These are phyloP conservation scores for Apomyelois bistriatella DNA, from an alignment of 2,888 invertebrate species.

Conservation along the genomic window DNA sequence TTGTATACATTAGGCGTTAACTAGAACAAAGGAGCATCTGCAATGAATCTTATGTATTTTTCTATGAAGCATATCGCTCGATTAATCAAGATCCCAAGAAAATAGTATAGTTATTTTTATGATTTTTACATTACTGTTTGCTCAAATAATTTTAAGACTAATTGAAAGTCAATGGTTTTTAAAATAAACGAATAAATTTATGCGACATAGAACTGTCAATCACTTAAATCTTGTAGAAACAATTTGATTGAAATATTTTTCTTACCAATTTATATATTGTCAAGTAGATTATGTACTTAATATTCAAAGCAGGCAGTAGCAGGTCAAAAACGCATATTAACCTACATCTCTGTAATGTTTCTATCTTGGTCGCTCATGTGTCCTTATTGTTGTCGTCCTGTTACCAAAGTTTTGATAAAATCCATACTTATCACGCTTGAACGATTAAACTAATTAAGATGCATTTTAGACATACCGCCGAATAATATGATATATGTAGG, in stretches of 20 bases:
- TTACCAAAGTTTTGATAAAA: neutral
- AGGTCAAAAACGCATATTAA: neutral
- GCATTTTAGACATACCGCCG: too few species aligned
- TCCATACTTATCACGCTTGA: too few species aligned
- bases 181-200: too few species aligned
- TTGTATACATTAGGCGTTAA: conserved; percentile 14
- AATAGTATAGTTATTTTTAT: neutral
- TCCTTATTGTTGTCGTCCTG: neutral
- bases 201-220: neutral
- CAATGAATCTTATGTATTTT: conserved; percentile 1
- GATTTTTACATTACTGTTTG: neutral
- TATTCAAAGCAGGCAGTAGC: neutral
- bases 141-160: too few species aligned
- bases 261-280: neutral
- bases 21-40: conserved; percentile 11
- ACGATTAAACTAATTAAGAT: too few species aligned
- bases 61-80: conserved; percentile 10
- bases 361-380: neutral
- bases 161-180: too few species aligned
- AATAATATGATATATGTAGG: too few species aligned
- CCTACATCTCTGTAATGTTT: neutral
- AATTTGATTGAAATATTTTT: too few species aligned
- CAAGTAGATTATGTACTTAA: neutral
- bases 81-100: neutral
- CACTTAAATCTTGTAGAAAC: neutral